phyloP scores from a whole-genome alignment of 2,888 invertebrate genomes.

The Tinea semifulvella region DNA sequence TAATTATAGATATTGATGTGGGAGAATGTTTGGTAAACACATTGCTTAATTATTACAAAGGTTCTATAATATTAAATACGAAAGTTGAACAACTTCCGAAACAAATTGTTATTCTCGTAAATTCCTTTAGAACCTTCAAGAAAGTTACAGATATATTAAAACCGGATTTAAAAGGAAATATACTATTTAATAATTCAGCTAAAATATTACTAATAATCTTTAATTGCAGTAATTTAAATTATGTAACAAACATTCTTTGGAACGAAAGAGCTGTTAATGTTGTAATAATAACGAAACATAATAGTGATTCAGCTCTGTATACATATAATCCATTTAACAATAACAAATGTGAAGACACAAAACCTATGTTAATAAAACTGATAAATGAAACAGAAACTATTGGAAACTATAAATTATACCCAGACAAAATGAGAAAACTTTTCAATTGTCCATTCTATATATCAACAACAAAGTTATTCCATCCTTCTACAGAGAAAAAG shows the following conservation, averaged over 20 bases:
- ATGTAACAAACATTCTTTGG: conserved; percentile 34
- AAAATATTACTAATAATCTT: conserved; percentile 36
- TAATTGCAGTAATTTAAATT: conserved; percentile 28
- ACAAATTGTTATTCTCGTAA: conserved; percentile 37
- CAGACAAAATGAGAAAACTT: conserved; percentile 44
- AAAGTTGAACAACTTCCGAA: conserved; percentile 28
- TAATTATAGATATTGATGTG: conserved; percentile 32
- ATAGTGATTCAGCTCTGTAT: conserved; percentile 26
- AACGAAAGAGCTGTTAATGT: conserved; percentile 34
- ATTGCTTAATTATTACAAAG: conserved; percentile 34
- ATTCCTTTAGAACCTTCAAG: conserved; percentile 34
- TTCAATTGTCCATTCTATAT: conserved; percentile 42
- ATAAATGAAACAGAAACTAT: conserved; percentile 25
- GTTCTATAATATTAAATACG: conserved; percentile 34
- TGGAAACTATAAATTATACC: conserved; percentile 25
- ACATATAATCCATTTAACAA: conserved; percentile 42
- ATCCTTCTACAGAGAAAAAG: conserved; percentile 33
- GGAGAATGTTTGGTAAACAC: conserved; percentile 27
- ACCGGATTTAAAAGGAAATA: conserved; percentile 38
- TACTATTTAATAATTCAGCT: conserved; percentile 33
- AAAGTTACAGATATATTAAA: conserved; percentile 31
- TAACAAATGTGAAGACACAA: conserved; percentile 36
- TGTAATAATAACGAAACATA: conserved; percentile 28
- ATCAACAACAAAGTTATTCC: conserved; percentile 41
- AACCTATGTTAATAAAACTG: conserved; percentile 30